These are phyloP conservation scores for Ganaspis sp. DNA, from an alignment of 1,140 invertebrate genomes.

Conservation along the genomic window DNA sequence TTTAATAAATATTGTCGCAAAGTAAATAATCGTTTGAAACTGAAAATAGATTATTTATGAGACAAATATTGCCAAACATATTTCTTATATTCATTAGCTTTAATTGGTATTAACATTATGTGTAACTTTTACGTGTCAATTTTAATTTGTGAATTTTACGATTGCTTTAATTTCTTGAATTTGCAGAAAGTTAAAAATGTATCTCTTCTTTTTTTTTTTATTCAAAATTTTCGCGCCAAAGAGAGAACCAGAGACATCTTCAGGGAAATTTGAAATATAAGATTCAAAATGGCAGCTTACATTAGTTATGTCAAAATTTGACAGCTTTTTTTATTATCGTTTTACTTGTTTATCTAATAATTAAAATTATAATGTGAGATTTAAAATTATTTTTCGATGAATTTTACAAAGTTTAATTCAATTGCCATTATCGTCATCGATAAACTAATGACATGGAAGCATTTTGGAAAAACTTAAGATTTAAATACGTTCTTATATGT, in stretches of 20 bases:
- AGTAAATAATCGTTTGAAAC: not conserved
- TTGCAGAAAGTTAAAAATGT: not conserved
- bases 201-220: conserved; percentile 14
- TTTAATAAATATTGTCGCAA: not conserved
- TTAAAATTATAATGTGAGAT: not conserved
- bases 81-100: not conserved
- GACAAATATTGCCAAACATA: not conserved
- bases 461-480: conserved; percentile 62
- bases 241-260: not conserved
- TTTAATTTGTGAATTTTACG: not conserved
- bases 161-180: conserved; percentile 5
- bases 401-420: not conserved
- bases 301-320: not conserved
- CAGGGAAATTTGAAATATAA: not conserved
- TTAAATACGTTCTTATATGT: conserved; percentile 70
- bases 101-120: not conserved
- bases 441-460: conserved; percentile 56
- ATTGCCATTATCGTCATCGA: not conserved
- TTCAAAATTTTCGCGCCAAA: not conserved
- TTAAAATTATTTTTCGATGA: not conserved
- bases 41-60: not conserved
- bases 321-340: not conserved
- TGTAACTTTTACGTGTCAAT: not conserved
- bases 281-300: not conserved
- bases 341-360: not conserved